Conservation (phyloP, 2,797 vertebrate species). For the Fringilla coelebs region DNA sequence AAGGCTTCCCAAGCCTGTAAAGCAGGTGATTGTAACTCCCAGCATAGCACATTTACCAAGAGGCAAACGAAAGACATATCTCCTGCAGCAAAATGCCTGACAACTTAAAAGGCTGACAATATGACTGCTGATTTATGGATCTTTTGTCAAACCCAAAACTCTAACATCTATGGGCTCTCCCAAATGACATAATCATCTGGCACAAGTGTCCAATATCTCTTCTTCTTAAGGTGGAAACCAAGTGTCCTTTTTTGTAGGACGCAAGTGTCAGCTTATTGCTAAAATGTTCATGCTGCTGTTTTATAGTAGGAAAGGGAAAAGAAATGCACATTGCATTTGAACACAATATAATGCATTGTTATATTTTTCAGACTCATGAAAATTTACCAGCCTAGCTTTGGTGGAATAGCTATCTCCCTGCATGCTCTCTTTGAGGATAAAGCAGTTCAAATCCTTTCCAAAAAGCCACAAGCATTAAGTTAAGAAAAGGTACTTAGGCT, state of each 20-base stretch:
- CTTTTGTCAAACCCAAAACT: background rate
- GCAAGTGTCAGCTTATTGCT: background rate
- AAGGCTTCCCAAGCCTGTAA: background rate
- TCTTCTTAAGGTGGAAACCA: background rate
- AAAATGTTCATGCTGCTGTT: background rate
- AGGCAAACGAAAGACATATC: background rate
- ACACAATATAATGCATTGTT: background rate
- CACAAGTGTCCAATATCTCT: background rate
- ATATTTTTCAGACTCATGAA: background rate
- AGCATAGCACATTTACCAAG: background rate
- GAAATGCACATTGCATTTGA: background rate
- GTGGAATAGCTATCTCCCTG: background rate
- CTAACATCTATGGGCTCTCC: background rate
- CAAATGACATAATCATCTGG: background rate
- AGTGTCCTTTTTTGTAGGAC: background rate
- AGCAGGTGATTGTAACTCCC: background rate
- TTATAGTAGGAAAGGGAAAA: background rate
- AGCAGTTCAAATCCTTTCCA: background rate
- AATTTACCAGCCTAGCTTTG: background rate
- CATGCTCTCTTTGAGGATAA: background rate
- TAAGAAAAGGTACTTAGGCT: background rate
- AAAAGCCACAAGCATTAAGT: background rate
- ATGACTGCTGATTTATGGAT: background rate
- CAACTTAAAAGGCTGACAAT: background rate
- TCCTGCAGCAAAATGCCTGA: background rate